A percentile compares a stretch with the other conserved stretches of the same genome.
Conservation (phyloP, 2,113 vertebrate genomes). For the Lamprotornis superbus region DNA sequence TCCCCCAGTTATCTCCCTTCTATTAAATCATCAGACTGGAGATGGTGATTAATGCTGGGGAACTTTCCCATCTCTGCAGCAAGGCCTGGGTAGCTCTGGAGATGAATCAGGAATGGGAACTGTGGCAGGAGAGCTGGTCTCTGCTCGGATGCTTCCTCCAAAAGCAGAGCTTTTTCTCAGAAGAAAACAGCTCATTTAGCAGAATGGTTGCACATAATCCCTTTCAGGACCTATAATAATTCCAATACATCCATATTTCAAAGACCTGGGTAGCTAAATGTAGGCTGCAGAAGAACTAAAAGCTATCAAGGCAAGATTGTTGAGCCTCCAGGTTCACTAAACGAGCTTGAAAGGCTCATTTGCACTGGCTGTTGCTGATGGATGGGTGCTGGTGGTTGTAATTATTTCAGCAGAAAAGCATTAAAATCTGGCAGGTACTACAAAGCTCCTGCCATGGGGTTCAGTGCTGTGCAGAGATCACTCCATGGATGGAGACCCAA, state of each 20-base stretch:
- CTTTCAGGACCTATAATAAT: background rate
- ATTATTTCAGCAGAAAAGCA: background rate
- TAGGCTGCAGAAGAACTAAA: background rate
- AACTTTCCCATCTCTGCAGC: background rate
- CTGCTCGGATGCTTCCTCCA: background rate
- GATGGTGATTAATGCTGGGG: background rate
- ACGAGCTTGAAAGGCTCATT: background rate
- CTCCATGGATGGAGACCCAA: rapidly evolving
- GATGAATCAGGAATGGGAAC: background rate
- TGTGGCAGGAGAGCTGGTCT: background rate
- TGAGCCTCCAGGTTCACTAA: background rate
- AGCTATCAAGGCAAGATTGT: background rate
- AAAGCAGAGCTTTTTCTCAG: background rate
- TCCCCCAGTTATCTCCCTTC: background rate
- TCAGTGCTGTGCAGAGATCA: background rate
- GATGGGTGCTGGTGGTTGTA: background rate
- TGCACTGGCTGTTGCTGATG: background rate
- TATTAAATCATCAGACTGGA: background rate
- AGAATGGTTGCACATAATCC: background rate
- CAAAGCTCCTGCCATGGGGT: background rate
- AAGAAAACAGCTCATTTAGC: background rate
- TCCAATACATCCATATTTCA: background rate
- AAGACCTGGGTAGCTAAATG: background rate
- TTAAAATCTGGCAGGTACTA: background rate
- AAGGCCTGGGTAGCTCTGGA: background rate